Evolutionary conservation across 2,113 vertebrate species (phyloP).

Genomic region (Aphelocoma coerulescens): DNA sequence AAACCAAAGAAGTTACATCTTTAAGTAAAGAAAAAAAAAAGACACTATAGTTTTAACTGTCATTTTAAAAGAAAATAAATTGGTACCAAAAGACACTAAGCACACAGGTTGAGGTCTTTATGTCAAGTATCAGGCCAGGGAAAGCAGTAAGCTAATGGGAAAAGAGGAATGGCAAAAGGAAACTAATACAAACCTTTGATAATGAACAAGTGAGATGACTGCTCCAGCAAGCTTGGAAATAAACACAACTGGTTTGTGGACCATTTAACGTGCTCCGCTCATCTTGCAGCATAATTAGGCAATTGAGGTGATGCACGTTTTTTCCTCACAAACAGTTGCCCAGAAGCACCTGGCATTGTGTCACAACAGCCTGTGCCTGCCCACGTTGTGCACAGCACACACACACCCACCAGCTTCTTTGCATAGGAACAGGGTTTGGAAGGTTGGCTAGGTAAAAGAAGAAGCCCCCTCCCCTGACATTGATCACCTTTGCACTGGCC

Average conservation of each 20-base stretch:
- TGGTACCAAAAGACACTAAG: slow-evolving; percentile 39
- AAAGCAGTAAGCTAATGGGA: neutral
- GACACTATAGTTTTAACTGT: neutral
- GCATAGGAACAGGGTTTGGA: neutral
- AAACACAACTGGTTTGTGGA: slow-evolving; percentile 2
- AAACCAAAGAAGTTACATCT: neutral
- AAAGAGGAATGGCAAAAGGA: neutral
- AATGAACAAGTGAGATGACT: neutral
- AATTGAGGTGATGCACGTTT: neutral
- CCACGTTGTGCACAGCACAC: neutral
- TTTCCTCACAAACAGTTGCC: slow-evolving; percentile 7
- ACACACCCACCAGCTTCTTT: neutral
- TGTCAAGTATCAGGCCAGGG: slow-evolving; percentile 42
- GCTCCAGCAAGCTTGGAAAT: neutral
- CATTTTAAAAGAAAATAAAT: neutral
- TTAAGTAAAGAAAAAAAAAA: neutral
- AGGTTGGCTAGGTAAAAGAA: neutral
- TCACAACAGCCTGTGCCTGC: accelerated
- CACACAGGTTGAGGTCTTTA: slow-evolving; percentile 46
- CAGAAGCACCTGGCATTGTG: neutral
- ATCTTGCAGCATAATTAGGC: neutral
- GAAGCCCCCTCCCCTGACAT: neutral
- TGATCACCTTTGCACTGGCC: neutral
- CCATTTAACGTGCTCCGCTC: slow-evolving; percentile 5
- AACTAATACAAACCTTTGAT: neutral